Evolutionary conservation across 1,140 invertebrate species (phyloP).

Genomic region (Nixonia krombeini): DNA sequence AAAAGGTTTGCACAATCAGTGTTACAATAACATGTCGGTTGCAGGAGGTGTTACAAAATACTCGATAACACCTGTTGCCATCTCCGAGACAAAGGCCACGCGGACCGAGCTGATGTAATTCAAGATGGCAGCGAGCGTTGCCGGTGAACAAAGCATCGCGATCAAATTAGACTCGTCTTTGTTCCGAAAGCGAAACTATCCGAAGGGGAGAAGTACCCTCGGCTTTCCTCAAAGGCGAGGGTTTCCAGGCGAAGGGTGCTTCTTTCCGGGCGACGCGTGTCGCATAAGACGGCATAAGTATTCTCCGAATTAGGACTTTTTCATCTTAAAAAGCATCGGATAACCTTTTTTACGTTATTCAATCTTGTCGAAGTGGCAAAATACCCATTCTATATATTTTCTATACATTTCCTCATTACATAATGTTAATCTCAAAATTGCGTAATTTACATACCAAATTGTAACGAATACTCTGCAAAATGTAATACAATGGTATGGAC

Average conservation of each 20-base stretch:
- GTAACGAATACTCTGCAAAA: no score
- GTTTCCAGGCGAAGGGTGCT: slow-evolving; percentile 31
- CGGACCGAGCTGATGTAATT: slow-evolving; percentile 11
- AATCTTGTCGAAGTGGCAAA: no score
- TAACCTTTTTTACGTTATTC: background rate
- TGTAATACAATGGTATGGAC: no score
- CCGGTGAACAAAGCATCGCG: slow-evolving; percentile 55
- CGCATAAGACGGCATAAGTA: slow-evolving; percentile 25
- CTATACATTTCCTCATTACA: no score
- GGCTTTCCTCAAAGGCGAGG: slow-evolving; percentile 53
- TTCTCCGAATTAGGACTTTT: slow-evolving; percentile 29
- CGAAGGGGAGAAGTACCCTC: slow-evolving; percentile 44
- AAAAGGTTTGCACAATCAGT: no score
- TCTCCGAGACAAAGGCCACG: slow-evolving; percentile 37
- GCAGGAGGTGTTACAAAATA: no score
- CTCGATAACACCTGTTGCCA: slow-evolving; percentile 47
- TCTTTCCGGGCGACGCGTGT: slow-evolving; percentile 19
- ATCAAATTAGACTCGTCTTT: slow-evolving; percentile 65
- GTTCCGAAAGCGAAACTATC: slow-evolving; percentile 48
- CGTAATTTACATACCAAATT: no score
- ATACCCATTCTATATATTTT: no score
- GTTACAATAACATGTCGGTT: no score
- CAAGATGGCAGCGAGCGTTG: slow-evolving; percentile 33
- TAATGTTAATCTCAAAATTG: no score
- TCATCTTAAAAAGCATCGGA: slow-evolving; percentile 32